Evolutionary conservation across 2,797 vertebrate species (phyloP).

Genomic region (Pyrocephalus nanus): DNA sequence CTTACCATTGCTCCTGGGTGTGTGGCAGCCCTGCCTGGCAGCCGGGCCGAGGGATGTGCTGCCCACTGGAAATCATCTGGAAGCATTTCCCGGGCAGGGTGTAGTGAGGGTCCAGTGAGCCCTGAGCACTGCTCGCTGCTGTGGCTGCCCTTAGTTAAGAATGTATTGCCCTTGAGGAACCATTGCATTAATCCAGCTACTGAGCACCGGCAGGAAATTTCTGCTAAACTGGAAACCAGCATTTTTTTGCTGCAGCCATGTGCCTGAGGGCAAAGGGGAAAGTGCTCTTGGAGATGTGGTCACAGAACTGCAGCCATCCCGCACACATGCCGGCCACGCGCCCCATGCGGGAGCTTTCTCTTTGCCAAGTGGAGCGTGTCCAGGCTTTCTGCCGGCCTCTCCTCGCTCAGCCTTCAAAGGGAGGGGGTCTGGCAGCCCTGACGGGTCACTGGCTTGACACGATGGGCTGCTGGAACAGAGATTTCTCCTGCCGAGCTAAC

Average conservation of each 20-base stretch:
- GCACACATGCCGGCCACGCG: not conserved
- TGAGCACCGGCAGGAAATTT: not conserved
- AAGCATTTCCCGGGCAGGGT: not conserved
- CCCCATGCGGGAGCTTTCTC: not conserved
- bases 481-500: not conserved
- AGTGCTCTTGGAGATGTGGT: not conserved
- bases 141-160: not conserved
- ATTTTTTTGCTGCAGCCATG: not conserved
- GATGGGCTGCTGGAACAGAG: not conserved
- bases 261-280: not conserved
- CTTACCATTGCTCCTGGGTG: not conserved
- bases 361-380: not conserved
- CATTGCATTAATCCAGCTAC: not conserved
- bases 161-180: not conserved
- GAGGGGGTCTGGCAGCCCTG: not conserved
- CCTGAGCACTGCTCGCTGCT: not conserved
- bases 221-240: not conserved
- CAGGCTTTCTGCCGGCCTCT: not conserved
- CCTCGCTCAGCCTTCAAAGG: not conserved
- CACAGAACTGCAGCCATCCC: fast-evolving
- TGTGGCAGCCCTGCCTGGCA: not conserved
- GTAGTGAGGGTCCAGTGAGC: not conserved
- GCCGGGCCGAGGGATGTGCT: fast-evolving
- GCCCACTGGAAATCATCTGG: not conserved
- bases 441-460: not conserved